Evolutionary conservation across 2,797 vertebrate species (phyloP).

Genomic region (Sphenodon punctatus): DNA sequence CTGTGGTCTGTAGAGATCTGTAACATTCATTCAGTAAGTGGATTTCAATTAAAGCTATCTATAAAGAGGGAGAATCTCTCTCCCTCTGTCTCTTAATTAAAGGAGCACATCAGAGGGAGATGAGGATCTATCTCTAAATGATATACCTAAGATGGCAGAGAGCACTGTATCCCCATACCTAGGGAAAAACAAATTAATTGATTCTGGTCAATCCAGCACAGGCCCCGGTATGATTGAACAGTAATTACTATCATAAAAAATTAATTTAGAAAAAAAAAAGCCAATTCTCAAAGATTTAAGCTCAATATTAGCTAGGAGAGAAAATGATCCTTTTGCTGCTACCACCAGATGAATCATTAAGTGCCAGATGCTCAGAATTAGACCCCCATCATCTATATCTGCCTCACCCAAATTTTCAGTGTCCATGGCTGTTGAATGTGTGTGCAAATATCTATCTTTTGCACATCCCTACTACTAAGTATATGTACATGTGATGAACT

Average conservation of each 20-base stretch:
- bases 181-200: constrained; percentile 49
- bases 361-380: background rate
- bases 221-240: constrained; percentile 33
- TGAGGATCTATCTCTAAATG: background rate
- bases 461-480: background rate
- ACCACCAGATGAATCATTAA: background rate
- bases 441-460: background rate
- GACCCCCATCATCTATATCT: background rate
- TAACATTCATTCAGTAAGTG: background rate
- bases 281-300: background rate
- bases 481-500: background rate
- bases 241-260: constrained; percentile 58
- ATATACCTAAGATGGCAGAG: constrained; percentile 22
- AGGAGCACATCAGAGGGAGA: background rate
- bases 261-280: constrained; percentile 20
- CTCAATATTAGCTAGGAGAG: background rate
- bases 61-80: background rate
- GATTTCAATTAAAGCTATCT: constrained; percentile 26
- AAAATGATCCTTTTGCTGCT: background rate
- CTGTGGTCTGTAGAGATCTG: background rate
- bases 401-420: background rate
- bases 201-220: constrained; percentile 31
- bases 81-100: background rate
- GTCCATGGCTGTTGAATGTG: background rate
- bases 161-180: background rate